Conservation (phyloP, 2,113 vertebrate species). For the Eretmochelys imbricata region DNA sequence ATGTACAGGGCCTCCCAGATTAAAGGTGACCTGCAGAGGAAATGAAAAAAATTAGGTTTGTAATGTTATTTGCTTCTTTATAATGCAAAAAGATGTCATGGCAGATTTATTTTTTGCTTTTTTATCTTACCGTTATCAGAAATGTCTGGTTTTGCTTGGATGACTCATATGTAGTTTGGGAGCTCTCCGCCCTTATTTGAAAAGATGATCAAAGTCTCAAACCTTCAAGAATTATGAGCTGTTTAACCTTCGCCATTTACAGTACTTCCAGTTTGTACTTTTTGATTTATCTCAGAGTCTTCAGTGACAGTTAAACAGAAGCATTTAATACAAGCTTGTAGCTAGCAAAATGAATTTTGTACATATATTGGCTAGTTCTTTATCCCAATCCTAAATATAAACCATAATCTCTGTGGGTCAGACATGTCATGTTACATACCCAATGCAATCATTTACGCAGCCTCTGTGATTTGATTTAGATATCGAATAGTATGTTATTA, state of each 20-base stretch:
- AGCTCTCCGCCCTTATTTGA: background rate
- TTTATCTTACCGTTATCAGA: background rate
- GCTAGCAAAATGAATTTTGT: background rate
- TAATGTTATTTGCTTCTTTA: background rate
- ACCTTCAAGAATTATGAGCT: background rate
- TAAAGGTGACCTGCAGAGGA: background rate
- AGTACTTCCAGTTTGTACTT: background rate
- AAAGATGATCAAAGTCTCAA: background rate
- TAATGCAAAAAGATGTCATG: background rate
- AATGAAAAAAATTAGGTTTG: background rate
- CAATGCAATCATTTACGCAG: background rate
- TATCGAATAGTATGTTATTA: background rate
- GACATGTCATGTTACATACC: background rate
- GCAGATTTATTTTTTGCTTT: background rate
- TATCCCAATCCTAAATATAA: background rate
- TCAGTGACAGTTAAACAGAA: background rate
- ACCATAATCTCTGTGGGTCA: background rate
- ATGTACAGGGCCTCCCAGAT: background rate
- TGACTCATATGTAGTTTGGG: background rate
- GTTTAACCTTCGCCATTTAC: background rate
- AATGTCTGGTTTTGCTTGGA: background rate
- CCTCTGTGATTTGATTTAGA: background rate
- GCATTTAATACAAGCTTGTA: background rate
- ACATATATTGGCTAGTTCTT: background rate
- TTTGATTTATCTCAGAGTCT: background rate